phyloP scores from a whole-genome alignment of 2,113 vertebrate species.

The Oncorhynchus nerka region DNA sequence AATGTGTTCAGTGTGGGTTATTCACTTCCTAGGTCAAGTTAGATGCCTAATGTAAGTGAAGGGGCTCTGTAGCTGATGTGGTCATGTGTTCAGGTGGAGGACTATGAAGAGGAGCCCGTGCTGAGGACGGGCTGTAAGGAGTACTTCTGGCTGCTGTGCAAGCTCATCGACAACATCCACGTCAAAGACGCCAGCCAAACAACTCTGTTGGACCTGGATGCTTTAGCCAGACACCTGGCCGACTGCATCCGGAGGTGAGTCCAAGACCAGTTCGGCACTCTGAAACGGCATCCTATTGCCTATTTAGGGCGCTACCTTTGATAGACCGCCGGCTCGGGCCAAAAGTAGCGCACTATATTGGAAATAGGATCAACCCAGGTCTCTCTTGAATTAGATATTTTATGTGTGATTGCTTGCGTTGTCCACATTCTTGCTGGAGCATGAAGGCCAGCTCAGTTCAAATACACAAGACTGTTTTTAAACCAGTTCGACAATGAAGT shows the following conservation, averaged over 20 bases:
- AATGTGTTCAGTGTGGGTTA: background rate
- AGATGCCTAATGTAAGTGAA: background rate
- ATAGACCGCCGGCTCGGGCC: too few species aligned
- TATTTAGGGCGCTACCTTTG: too few species aligned
- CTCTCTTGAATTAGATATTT: too few species aligned
- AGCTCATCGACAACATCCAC: slow-evolving; percentile 98
- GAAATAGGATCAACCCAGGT: too few species aligned
- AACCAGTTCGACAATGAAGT: too few species aligned
- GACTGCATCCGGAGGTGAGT: slow-evolving; percentile 96
- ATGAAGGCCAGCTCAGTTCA: too few species aligned
- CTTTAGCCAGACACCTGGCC: slow-evolving; percentile 92
- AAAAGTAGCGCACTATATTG: too few species aligned
- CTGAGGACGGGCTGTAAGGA: slow-evolving; percentile 94
- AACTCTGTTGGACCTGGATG: slow-evolving; percentile 94
- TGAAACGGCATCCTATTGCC: too few species aligned
- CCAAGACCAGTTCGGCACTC: too few species aligned
- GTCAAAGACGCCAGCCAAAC: slow-evolving; percentile 99
- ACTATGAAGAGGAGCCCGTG: slow-evolving; percentile 93
- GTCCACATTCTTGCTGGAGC: too few species aligned
- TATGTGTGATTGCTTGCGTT: too few species aligned
- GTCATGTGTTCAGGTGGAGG: slow-evolving; percentile 81
- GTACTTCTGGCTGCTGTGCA: slow-evolving; percentile 98
- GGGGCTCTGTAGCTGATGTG: background rate
- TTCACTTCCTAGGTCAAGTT: background rate
- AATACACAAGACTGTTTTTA: too few species aligned